phyloP scores from a whole-genome alignment of 2,888 invertebrate genomes.

The Polyommatus icarus region DNA sequence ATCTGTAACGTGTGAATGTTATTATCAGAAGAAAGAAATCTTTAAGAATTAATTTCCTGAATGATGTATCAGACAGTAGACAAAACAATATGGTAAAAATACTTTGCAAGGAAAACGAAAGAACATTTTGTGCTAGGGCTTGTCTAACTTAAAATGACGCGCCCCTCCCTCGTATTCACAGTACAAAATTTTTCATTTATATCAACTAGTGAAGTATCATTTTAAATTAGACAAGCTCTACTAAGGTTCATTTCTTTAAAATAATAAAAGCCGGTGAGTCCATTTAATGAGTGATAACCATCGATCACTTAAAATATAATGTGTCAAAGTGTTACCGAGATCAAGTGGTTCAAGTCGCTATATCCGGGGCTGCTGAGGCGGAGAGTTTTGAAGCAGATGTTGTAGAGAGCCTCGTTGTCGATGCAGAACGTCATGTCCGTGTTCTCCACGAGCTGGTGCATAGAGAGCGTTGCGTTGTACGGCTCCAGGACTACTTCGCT shows the following conservation, averaged over 20 bases:
- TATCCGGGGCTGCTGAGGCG: conserved; percentile 88
- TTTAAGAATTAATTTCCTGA: background rate
- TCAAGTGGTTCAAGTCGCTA: conserved; percentile 89
- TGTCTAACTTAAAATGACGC: too few species aligned
- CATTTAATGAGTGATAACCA: too few species aligned
- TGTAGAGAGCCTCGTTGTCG: conserved; percentile 89
- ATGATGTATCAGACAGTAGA: background rate
- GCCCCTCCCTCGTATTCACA: too few species aligned
- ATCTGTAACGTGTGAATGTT: conserved; percentile 53
- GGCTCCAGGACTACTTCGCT: conserved; percentile 88
- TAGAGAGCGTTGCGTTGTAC: conserved; percentile 88
- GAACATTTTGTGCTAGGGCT: too few species aligned
- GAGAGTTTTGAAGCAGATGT: conserved; percentile 88
- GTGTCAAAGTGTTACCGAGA: conserved; percentile 69
- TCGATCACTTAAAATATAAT: background rate
- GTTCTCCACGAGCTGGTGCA: conserved; percentile 88
- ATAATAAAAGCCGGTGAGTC: too few species aligned
- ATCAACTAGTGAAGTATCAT: too few species aligned
- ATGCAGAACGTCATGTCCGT: conserved; percentile 89
- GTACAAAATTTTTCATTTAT: too few species aligned
- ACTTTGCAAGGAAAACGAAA: too few species aligned
- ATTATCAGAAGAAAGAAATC: background rate
- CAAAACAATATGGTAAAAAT: too few species aligned
- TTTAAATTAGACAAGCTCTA: too few species aligned
- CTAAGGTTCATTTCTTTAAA: too few species aligned